These are phyloP conservation scores for Portunus trituberculatus DNA, from an alignment of 1,140 invertebrate genomes.

Conservation along the genomic window DNA sequence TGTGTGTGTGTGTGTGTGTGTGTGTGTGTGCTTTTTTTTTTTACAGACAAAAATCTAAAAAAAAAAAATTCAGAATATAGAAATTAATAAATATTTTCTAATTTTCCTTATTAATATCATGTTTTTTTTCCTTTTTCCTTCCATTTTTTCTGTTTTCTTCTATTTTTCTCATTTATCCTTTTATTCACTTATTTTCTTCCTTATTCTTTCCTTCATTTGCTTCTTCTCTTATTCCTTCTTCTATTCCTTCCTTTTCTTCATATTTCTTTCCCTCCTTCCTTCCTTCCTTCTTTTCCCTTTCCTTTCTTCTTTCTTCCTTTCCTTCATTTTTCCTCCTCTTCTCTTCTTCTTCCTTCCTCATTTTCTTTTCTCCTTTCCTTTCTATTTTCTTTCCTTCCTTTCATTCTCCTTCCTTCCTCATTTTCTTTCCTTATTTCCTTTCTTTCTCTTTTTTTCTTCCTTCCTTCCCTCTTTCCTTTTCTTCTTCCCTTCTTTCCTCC, in stretches of 20 bases:
- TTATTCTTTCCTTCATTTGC: background rate
- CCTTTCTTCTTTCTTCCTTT: background rate
- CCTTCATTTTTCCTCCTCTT: background rate
- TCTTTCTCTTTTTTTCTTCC: background rate
- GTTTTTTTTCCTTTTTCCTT: background rate
- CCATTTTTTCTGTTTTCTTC: background rate
- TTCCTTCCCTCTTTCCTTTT: background rate
- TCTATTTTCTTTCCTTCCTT: background rate
- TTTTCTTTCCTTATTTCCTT: background rate
- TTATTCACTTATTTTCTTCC: background rate
- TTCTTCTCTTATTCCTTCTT: background rate
- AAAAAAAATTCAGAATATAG: no score
- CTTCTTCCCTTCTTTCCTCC: background rate
- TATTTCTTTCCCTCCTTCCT: background rate
- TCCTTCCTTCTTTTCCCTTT: background rate
- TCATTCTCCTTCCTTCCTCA: background rate
- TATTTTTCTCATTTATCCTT: background rate
- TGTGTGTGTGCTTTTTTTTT: background rate
- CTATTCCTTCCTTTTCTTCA: background rate
- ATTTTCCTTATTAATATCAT: background rate
- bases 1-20: slow-evolving; percentile 37
- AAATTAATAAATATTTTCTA: background rate
- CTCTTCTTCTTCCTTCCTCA: background rate
- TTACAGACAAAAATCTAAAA: background rate
- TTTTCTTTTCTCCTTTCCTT: background rate